Percentiles rank a stretch among this genome's conserved stretches.
These are phyloP conservation scores for Dendrophyllia cribrosa DNA, from an alignment of 64 coral and sea anemone genomes.

Conservation along the genomic window DNA sequence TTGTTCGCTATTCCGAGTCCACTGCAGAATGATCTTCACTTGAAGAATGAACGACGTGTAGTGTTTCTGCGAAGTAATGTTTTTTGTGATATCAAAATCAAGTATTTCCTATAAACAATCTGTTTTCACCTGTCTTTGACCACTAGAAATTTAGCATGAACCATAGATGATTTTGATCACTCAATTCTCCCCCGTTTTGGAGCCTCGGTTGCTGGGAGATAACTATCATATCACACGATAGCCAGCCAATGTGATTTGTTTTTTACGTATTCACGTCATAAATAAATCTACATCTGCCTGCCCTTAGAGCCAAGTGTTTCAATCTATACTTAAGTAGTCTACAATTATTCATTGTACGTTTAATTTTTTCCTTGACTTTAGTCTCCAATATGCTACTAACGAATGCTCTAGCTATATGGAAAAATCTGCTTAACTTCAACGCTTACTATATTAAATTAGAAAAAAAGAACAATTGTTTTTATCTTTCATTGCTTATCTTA, in stretches of 20 bases:
- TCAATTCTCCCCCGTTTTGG: not conserved
- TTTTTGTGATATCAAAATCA: not conserved
- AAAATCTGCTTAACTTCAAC: not conserved
- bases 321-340: not conserved
- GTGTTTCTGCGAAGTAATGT: conserved; percentile 6
- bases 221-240: conserved; percentile 30
- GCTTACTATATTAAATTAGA: not conserved
- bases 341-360: not conserved
- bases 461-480: conserved; percentile 34
- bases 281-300: not conserved
- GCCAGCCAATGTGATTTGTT: conserved; percentile 35
- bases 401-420: not conserved
- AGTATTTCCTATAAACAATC: conserved; percentile 48
- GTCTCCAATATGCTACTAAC: not conserved
- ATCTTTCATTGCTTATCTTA: conserved; percentile 13
- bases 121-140: conserved; percentile 42
- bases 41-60: not conserved
- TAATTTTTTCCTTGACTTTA: not conserved
- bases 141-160: conserved; percentile 3
- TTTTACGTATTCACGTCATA: conserved; percentile 23
- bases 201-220: conserved; percentile 13
- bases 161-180: conserved; percentile 6
- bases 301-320: not conserved
- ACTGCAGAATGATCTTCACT: not conserved
- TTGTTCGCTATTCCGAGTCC: not conserved